Percentiles rank a stretch among this genome's conserved stretches.
Conservation (phyloP, 2,797 vertebrate species). For the Schizopygopsis malacanthus region DNA sequence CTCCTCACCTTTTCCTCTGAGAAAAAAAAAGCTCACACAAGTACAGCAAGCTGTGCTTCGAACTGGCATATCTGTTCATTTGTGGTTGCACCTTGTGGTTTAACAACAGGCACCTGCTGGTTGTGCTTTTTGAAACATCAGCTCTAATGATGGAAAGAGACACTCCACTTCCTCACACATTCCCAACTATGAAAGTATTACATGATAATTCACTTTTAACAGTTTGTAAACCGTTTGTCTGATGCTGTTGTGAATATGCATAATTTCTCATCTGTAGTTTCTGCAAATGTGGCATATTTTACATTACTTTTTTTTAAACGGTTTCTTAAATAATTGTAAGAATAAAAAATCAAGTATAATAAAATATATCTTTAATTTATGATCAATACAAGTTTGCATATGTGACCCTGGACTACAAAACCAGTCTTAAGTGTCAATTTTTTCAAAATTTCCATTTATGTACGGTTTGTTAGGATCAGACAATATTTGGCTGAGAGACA, state of each 20-base stretch:
- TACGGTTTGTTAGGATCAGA: too few species aligned
- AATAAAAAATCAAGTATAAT: too few species aligned
- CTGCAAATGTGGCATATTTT: not conserved
- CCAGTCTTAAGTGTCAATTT: too few species aligned
- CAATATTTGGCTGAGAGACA: too few species aligned
- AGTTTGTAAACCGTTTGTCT: not conserved
- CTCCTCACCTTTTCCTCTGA: constrained; percentile 22
- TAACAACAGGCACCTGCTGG: not conserved
- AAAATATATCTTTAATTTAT: not conserved
- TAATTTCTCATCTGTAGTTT: not conserved
- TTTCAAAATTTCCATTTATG: too few species aligned
- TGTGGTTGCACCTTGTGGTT: not conserved
- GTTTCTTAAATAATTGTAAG: too few species aligned
- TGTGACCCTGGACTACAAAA: too few species aligned
- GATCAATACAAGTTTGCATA: not conserved
- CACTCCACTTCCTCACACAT: not conserved
- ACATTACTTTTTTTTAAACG: not conserved
- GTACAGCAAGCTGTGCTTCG: not conserved
- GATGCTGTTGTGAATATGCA: not conserved
- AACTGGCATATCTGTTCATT: not conserved
- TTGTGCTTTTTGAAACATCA: not conserved
- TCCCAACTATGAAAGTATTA: not conserved
- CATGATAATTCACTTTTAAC: not conserved
- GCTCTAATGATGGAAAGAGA: not conserved
- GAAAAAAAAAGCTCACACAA: constrained; percentile 37